Percentiles rank a stretch among this genome's conserved stretches.
phyloP scores from a whole-genome alignment of 2,888 invertebrate genomes.

The Ecliptopera silaceata region DNA sequence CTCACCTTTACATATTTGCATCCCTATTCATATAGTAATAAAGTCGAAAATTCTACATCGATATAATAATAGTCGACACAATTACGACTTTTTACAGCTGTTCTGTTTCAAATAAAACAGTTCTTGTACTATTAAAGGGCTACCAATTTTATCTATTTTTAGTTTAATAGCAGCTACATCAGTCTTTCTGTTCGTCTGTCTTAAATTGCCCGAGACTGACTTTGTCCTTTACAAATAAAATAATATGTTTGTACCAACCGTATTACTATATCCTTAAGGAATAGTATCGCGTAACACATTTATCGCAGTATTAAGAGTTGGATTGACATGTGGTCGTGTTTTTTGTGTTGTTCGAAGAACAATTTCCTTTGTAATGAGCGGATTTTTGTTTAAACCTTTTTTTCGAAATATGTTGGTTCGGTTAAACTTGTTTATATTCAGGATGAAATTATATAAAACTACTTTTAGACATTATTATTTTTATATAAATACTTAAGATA shows the following conservation, averaged over 20 bases:
- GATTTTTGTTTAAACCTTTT: conserved; percentile 18
- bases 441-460: too few relatives aligned
- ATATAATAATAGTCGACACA: conserved; percentile 32
- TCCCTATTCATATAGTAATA: neutral
- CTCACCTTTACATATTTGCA: neutral
- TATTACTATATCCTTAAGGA: conserved; percentile 20
- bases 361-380: conserved; percentile 37
- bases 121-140: conserved; percentile 52
- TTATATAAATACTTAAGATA: too few relatives aligned
- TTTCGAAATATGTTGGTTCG: neutral
- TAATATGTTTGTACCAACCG: conserved; percentile 33
- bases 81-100: conserved; percentile 42
- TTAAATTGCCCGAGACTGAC: conserved; percentile 69
- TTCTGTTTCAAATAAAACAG: conserved; percentile 60
- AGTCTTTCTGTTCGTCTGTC: conserved; percentile 48
- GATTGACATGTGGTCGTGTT: conserved; percentile 64
- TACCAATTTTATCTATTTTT: conserved; percentile 56
- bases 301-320: conserved; percentile 29
- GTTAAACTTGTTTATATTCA: neutral
- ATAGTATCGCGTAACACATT: conserved; percentile 29
- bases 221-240: conserved; percentile 34
- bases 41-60: conserved; percentile 18
- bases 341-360: conserved; percentile 49
- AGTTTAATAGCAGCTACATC: conserved; percentile 43
- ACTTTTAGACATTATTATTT: too few relatives aligned